Base-by-base conservation (phyloP, 1,140 invertebrate species). In the Harlomillsia oculata region DNA sequence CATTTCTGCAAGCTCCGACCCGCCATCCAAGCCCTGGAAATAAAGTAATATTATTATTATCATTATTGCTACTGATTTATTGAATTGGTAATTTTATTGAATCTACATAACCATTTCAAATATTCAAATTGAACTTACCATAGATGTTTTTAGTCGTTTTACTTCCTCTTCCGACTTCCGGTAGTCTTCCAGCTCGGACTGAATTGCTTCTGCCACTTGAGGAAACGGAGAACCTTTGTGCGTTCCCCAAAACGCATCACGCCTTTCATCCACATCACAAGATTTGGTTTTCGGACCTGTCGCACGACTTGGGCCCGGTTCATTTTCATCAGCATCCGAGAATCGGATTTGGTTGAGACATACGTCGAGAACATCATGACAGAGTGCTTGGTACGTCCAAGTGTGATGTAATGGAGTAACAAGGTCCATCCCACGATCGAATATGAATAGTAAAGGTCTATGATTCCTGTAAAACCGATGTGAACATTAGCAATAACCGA, bases 341-440 rank as follows among this genome's bases (percentile, higher is more conserved):
- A 85, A 56, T 43, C 60, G 79, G 1, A 94, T 79, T 58, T 89
- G 73, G 72, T 99, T 99, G 41, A 97, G 73, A 20, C 87, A 81
- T 50, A 97, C 76, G 67, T 97, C 87, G 14, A 97, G 71, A 1
- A 97, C 84, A 78, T 98, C 95, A 72, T 98, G 94, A 28, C 89
- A 84, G 49, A 99, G 70, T 11, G 96, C 95, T 74, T 97, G 93
- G 72, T 99, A 99, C 1, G 94, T 99, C 97, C 97, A 99, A 3
- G 96, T 97, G 72, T 99, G 97, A 80, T 98, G 93, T 56, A 99
- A 73, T 32, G 92, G 92, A 16, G 95, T 98, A 1, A 94, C 90
- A 78, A 99, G 84, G 74, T 99, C 96, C 54, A 97, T 79, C 74
- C 89, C 94, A 56, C 97, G 77, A 72, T 99, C 97, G 40, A 98